Evolutionary conservation across 2,113 vertebrate species (phyloP).

Genomic region (Heterotilapia buettikoferi): DNA sequence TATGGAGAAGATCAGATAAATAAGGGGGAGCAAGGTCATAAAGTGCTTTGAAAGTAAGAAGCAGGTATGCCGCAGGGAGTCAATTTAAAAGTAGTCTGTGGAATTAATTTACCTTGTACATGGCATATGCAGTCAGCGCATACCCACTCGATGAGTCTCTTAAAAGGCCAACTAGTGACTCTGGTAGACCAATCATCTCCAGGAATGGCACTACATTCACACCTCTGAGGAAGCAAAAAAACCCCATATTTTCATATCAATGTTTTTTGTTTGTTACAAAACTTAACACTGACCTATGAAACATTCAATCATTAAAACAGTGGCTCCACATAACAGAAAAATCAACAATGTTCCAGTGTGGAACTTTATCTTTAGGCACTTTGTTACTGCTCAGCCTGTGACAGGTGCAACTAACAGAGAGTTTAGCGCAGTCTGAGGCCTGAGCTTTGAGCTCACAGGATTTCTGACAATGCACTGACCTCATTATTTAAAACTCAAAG

Average conservation of each 20-base stretch:
- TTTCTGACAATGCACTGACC: background rate
- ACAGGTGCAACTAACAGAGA: background rate
- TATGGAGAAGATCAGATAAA: background rate
- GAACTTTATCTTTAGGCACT: background rate
- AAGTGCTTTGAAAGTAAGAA: background rate
- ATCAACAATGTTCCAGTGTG: background rate
- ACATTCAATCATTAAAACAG: background rate
- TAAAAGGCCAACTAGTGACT: constrained; percentile 79
- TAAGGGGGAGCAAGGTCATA: background rate
- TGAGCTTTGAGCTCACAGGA: background rate
- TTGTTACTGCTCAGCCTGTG: background rate
- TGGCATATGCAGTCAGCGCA: constrained; percentile 87
- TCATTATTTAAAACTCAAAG: background rate
- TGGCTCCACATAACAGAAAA: background rate
- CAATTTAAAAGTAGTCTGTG: background rate
- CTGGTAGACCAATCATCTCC: constrained; percentile 82
- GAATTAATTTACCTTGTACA: constrained; percentile 87
- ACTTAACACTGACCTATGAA: background rate
- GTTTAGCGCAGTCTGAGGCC: background rate
- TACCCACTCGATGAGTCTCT: constrained; percentile 87
- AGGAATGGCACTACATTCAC: constrained; percentile 89
- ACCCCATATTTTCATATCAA: fast-evolving
- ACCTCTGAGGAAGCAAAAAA: constrained; percentile 69
- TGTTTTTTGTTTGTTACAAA: background rate
- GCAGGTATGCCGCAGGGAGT: background rate